Percentiles rank a stretch among this genome's conserved stretches.
Conservation (phyloP, 2,888 invertebrate species). For the Camponotus fellah region DNA sequence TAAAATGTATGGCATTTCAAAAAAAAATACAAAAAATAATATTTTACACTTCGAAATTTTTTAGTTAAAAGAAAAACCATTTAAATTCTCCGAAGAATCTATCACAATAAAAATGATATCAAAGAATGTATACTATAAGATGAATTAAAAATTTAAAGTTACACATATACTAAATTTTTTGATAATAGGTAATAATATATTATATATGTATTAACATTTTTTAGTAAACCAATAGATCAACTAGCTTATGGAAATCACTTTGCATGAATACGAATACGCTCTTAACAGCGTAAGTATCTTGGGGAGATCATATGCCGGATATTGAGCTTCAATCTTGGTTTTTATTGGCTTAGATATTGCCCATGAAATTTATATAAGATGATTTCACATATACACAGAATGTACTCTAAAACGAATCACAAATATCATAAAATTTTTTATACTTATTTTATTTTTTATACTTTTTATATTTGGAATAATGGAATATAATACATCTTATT, state of each 20-base stretch:
- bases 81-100: neutral
- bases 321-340: constrained; percentile 9
- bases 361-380: constrained; percentile 11
- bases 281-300: neutral
- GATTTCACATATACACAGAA: neutral
- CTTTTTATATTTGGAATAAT: neutral
- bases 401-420: neutral
- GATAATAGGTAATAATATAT: neutral
- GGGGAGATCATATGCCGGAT: neutral
- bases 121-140: neutral
- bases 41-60: neutral
- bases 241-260: neutral
- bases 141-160: neutral
- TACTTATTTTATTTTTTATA: no score
- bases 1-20: neutral
- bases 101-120: neutral
- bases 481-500: neutral
- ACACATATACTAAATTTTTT: constrained; percentile 6
- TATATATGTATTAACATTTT: neutral
- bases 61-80: neutral
- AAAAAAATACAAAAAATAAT: neutral
- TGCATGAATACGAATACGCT: constrained; percentile 15
- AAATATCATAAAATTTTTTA: neutral
- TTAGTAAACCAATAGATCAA: neutral
- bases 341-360: neutral